These are phyloP conservation scores for Suillia variegata DNA, from an alignment of 2,888 invertebrate species.

Conservation along the genomic window DNA sequence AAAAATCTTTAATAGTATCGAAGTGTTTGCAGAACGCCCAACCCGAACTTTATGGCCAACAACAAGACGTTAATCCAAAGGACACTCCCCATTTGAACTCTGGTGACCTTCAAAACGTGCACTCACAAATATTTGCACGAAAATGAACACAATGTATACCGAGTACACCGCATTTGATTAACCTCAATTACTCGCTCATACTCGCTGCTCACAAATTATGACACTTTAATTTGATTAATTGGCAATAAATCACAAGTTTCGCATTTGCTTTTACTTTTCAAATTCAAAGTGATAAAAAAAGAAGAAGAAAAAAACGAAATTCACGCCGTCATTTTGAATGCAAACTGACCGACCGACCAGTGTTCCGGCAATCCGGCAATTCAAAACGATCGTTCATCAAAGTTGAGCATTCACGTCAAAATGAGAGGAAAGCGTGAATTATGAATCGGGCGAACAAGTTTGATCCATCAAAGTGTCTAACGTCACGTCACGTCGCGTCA, in stretches of 20 bases:
- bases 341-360: not conserved
- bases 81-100: no score
- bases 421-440: slow-evolving; percentile 23
- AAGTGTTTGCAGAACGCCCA: no score
- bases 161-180: no score
- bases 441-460: slow-evolving; percentile 14
- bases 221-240: slow-evolving; percentile 54
- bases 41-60: no score
- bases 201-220: slow-evolving; percentile 37
- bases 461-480: slow-evolving; percentile 8
- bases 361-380: not conserved
- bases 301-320: not conserved
- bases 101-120: no score
- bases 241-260: slow-evolving; percentile 45
- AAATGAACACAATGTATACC: no score
- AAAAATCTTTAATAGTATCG: no score
- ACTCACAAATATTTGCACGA: no score
- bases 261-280: slow-evolving; percentile 2
- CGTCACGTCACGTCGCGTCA: not conserved
- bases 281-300: no score
- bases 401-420: slow-evolving; percentile 24
- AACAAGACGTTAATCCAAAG: no score
- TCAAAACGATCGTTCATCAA: slow-evolving; percentile 26
- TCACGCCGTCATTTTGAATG: not conserved
- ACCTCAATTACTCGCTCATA: slow-evolving; percentile 17